Evolutionary conservation across 23 tunicate genomes (phyloP), one percentile per base, ranked within the genome.

Genomic region (Clavelina lepadiformis): DNA sequence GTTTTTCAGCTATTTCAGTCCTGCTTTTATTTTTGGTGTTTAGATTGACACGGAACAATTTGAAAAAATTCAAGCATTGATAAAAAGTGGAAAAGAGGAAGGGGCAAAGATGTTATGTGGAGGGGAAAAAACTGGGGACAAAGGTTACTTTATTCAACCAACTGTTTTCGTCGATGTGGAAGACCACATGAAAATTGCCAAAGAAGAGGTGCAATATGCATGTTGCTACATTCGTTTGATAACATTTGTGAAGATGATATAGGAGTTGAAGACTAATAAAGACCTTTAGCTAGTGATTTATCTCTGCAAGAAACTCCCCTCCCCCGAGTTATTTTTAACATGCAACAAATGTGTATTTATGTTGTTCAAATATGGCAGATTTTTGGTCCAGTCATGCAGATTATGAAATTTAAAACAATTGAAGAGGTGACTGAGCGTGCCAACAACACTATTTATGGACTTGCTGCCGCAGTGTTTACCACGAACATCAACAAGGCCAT

Each of bases 311-410:
- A n/a, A n/a, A n/a, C n/a, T n/a, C n/a, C n/a, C n/a, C n/a, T n/a
- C n/a, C n/a, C n/a, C n/a, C n/a, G n/a, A n/a, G n/a, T n/a, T n/a
- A n/a, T 11, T 18, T 44, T 13, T 44, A 44, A 44, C 15, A 44
- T 44, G 15, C 50, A 18, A 18, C 18, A 13, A 44, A 44, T 13
- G 18, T 11, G 50, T 44, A 11, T 13, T 18, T 11, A 44, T 44
- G 18, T 11, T 44, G 50, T 44, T 44, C 18, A n/a, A n/a, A n/a
- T n/a, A n/a, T n/a, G n/a, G n/a, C n/a, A 83, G 89, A 94, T 94
- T 20, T 94, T 94, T 29, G 99, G 99, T 0, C 99, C 99, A 31
- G 99, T 94, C n/a, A 88, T 80, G 67, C 99, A 94, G 62, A 94
- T 94, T 38, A 57, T 94, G 72, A 94, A 94, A 28, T 94, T 94